Evolutionary conservation across 2,113 vertebrate species (phyloP), one percentile per base, ranked within the genome.

Genomic region (Microcebus griseorufus): DNA sequence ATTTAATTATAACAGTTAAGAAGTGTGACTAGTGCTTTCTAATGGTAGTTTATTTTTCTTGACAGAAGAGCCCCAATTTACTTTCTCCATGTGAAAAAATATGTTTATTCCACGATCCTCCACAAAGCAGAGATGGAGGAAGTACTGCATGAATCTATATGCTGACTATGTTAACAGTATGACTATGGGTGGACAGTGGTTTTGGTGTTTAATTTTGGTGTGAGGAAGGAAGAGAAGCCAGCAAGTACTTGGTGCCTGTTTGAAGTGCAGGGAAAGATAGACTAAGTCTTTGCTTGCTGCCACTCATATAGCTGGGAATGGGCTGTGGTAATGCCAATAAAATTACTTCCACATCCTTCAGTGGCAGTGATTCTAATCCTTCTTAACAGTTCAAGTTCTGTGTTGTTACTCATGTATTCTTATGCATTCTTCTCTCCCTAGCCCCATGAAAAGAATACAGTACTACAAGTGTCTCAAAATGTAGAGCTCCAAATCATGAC

Each of bases 191-290:
- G 69, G 20, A 53, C 70, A 45, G 48, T 65, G 32, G 58, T 18
- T 95, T 81, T 60, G 22, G 20, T 55, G 13, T 84, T 97, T 80
- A 72, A 82, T 87, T 92, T 92, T 73, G 79, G 22, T 25, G 10
- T 9, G 29, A 67, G 60, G 29, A 85, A 4, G 32, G 48, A 78
- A 76, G 42, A 73, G 79, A 39, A 60, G 17, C 18, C 58, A 80
- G 29, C 29, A 67, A 84, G 55, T 45, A 45, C 4, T 65, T 42
- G 42, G 69, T 2, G 27, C 75, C 39, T 67, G 7, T 72, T 45
- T 75, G 42, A 97, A 90, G 13, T 25, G 20, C 72, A 79, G 22
- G 73, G 29, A 20, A 95, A 94, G 62, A 82, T 39, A 22, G 39
- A 51, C 20, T 1, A 17, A 79, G 29, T 37, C 29, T 86, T 70